Evolutionary conservation across 2,888 invertebrate species (phyloP).

Genomic region (Lithodes maja): DNA sequence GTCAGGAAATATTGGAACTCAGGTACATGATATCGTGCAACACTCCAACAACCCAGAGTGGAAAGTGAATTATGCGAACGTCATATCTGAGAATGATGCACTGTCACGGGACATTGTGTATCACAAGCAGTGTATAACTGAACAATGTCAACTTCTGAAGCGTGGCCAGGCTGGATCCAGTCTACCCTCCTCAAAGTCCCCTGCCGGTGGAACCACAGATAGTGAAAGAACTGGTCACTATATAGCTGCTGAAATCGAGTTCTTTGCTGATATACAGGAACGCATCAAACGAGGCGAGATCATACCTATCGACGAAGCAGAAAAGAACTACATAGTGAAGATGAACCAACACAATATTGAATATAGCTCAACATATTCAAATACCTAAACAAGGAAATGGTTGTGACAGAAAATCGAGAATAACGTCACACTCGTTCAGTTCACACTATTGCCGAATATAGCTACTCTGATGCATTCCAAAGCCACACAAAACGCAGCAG

Average conservation of each 20-base stretch:
- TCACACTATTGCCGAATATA: background rate
- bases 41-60: background rate
- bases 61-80: background rate
- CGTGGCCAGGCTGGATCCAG: background rate
- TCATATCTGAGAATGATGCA: background rate
- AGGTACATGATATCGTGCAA: background rate
- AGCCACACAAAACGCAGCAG: background rate
- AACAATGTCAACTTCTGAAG: background rate
- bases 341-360: background rate
- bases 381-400: background rate
- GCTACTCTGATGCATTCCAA: background rate
- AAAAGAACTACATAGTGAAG: background rate
- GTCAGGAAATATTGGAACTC: background rate
- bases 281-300: background rate
- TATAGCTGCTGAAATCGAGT: background rate
- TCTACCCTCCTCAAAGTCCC: background rate
- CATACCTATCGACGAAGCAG: background rate
- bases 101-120: background rate
- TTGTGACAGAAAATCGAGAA: background rate
- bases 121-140: background rate
- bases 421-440: background rate
- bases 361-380: background rate
- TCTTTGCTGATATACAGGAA: background rate
- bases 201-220: background rate
- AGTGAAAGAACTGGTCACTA: background rate